Percentiles rank a stretch among this genome's conserved stretches.
Evolutionary conservation across 2,113 vertebrate genomes (phyloP).

Genomic region (Microcebus lehilahytsara): DNA sequence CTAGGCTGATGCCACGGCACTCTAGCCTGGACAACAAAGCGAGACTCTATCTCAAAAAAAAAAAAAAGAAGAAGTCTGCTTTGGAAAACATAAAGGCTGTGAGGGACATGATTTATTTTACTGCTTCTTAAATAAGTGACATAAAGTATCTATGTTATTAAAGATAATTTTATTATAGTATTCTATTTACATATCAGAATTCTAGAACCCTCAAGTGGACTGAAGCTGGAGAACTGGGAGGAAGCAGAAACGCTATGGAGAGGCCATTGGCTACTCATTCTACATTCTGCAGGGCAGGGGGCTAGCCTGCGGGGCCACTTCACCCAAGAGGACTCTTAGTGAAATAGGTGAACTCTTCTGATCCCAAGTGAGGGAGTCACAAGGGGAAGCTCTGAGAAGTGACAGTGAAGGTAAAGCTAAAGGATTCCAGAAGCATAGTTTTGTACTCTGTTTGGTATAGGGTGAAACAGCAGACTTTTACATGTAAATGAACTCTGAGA

Average conservation of each 20-base stretch:
- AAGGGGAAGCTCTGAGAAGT: neutral
- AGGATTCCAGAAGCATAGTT: neutral
- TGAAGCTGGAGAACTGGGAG: neutral
- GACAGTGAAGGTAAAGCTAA: neutral
- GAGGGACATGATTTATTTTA: neutral
- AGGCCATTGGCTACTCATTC: neutral
- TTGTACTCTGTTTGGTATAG: neutral
- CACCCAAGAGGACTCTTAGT: neutral
- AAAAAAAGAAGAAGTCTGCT: neutral
- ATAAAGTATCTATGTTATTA: neutral
- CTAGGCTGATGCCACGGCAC: too few relatives aligned
- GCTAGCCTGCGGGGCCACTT: neutral
- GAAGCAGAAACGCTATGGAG: neutral
- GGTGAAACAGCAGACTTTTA: neutral
- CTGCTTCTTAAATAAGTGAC: neutral
- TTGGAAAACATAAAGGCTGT: neutral
- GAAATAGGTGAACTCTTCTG: neutral
- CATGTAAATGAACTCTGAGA: neutral
- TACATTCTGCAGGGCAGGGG: too few relatives aligned
- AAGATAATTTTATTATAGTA: neutral
- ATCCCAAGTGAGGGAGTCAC: neutral
- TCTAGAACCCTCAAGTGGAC: neutral
- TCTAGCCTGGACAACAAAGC: too few relatives aligned
- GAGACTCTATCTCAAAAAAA: too few relatives aligned
- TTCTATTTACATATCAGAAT: neutral